phyloP scores from a whole-genome alignment of 2,113 vertebrate genomes.

The Cheirogaleus medius region DNA sequence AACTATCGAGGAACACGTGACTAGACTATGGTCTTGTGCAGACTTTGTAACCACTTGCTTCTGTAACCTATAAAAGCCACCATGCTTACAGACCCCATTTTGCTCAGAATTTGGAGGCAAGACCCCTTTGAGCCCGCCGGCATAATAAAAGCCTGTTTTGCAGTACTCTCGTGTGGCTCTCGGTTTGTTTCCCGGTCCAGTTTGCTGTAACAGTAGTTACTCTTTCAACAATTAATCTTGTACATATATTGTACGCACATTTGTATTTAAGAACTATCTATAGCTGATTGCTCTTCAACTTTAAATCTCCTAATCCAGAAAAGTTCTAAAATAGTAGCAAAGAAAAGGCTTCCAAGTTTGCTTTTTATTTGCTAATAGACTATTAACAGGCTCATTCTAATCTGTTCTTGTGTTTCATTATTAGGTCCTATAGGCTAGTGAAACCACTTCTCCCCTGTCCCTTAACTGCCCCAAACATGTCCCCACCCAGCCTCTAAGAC shows the following conservation, averaged over 20 bases:
- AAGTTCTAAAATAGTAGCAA: background rate
- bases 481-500: background rate
- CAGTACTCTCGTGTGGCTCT: too few relatives aligned
- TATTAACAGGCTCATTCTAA: background rate
- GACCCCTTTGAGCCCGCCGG: too few relatives aligned
- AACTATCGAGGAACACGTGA: too few relatives aligned
- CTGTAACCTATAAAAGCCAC: too few relatives aligned
- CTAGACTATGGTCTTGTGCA: too few relatives aligned
- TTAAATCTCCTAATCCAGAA: background rate
- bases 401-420: background rate
- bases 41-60: too few relatives aligned
- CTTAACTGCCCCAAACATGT: background rate
- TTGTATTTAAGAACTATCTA: background rate
- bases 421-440: background rate
- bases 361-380: conserved; percentile 7
- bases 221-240: background rate
- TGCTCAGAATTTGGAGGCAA: too few relatives aligned
- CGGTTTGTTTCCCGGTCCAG: too few relatives aligned
- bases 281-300: background rate
- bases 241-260: background rate
- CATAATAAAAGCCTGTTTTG: too few relatives aligned
- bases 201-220: background rate
- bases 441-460: background rate
- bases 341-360: background rate
- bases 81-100: too few relatives aligned